Base-by-base conservation (phyloP, 2,888 invertebrate species). In the Gandaritis pyraliata region DNA sequence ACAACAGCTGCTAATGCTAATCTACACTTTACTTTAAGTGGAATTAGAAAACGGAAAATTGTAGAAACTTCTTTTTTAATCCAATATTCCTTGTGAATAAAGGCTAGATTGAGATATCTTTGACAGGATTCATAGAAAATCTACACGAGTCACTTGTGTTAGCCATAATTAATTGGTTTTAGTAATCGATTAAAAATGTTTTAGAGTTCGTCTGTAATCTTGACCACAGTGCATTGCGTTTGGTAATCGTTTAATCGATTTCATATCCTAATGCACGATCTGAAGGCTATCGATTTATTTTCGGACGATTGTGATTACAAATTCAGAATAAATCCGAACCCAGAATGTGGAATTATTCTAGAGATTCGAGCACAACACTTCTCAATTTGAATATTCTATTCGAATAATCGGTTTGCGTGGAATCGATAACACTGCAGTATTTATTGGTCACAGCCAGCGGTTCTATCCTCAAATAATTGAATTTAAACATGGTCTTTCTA, bases 241-340 rank as follows among this genome's bases (percentile, higher is more conserved):
- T 39, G 59, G 69, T 68, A 75, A 77, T 61, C 57, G 58, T 56
- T 65, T 48, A 11, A 66, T 63, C 69, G 77, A 77, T 81, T 80
- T 80, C 77, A 76, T 72, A 75, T 79, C 77, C 78, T 76, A 30
- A 57, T n/a, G 2, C 4, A 30, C 48, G 59, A 59, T 38, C 23
- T 54, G 63, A 68, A 60, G 60, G 64, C 16, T 43, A 29, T 50
- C 59, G 54, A 49, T 33, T 12, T 15, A 54, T 33, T 33, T 45
- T 33, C 16, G 47, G 7, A 15, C 29, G 29, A 38, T 29, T 53
- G 23, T 56, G 48, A 62, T 67, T 54, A 10, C 29, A 59, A 57
- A 55, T 60, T 51, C 16, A 16, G 16, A 43, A 43, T 55, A 53
- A 58, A 58, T 43, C 41, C 39, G 47, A 53, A 13, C 13, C 30